These are phyloP conservation scores for Anisognathus igniventris DNA, from an alignment of 2,797 vertebrate genomes.

Conservation along the genomic window DNA sequence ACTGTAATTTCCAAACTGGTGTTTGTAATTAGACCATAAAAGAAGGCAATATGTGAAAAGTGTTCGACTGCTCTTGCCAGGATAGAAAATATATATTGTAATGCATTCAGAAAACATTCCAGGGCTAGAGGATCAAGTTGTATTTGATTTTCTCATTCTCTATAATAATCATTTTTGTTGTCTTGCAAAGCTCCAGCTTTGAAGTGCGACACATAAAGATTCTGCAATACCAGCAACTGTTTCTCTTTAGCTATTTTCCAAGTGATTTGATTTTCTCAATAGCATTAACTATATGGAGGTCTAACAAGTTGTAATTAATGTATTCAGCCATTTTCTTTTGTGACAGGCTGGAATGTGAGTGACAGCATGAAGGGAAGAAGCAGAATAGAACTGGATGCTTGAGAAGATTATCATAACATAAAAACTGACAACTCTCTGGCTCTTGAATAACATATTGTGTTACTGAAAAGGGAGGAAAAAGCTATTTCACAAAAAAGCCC, in stretches of 20 bases:
- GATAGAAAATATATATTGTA: background rate
- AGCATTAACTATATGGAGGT: slow-evolving; percentile 9
- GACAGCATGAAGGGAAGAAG: background rate
- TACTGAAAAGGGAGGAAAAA: slow-evolving; percentile 28
- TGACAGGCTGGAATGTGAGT: slow-evolving; percentile 14
- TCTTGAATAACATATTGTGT: slow-evolving; percentile 32
- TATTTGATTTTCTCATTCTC: slow-evolving; percentile 34
- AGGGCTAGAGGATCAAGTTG: background rate
- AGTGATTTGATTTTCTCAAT: slow-evolving; percentile 55
- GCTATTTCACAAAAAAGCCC: background rate
- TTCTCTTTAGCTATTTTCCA: slow-evolving; percentile 57
- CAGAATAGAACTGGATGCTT: slow-evolving; percentile 24
- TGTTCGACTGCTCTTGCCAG: background rate
- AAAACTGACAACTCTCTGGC: slow-evolving; percentile 42
- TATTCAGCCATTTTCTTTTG: slow-evolving; percentile 46
- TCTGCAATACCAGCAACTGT: background rate
- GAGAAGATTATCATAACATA: slow-evolving; percentile 33
- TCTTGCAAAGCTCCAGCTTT: slow-evolving; percentile 22
- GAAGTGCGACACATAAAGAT: background rate
- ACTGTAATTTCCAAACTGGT: background rate
- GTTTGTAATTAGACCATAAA: slow-evolving; percentile 16
- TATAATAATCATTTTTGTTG: slow-evolving; percentile 11
- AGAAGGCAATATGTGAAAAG: background rate
- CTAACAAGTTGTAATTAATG: slow-evolving; percentile 60
- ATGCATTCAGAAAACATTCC: slow-evolving; percentile 3